phyloP scores from a whole-genome alignment of 1,140 invertebrate species.

The Cardiocondyla obscurior region DNA sequence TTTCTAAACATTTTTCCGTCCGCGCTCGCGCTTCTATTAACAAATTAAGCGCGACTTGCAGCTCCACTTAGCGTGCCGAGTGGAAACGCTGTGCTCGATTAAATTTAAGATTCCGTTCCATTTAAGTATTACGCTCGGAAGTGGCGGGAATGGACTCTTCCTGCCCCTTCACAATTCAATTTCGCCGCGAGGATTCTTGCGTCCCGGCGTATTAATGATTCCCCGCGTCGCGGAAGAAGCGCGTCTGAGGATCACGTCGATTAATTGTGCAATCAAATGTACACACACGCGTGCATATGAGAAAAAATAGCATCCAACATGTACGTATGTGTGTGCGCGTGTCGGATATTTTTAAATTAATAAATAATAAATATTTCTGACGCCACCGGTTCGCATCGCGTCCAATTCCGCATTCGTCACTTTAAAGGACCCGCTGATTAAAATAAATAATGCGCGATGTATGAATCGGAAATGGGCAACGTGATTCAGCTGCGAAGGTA shows the following conservation, averaged over 20 bases:
- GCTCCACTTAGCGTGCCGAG: conserved; percentile 49
- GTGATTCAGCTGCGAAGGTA: not conserved
- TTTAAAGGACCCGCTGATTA: not conserved
- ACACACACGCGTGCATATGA: too few species aligned
- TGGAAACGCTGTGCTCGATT: conserved; percentile 51
- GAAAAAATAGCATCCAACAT: not conserved
- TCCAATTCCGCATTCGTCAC: not conserved
- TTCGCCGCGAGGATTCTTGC: conserved; percentile 36
- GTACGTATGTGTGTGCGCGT: too few species aligned
- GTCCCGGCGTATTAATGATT: conserved; percentile 20
- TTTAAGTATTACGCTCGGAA: conserved; percentile 52
- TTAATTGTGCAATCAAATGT: not conserved
- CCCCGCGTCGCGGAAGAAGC: not conserved
- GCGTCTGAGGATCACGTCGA: not conserved
- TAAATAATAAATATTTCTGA: not conserved
- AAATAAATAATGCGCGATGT: not conserved
- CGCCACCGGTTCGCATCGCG: not conserved
- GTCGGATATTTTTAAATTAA: too few species aligned
- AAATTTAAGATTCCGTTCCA: conserved; percentile 56
- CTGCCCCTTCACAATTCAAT: conserved; percentile 52
- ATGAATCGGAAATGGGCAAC: not conserved
- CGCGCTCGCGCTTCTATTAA: conserved; percentile 45
- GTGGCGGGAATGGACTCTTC: conserved; percentile 49
- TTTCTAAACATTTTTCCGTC: conserved; percentile 56
- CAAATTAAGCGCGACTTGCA: conserved; percentile 56